Conservation (phyloP, 2,888 invertebrate genomes). For the Pheosia gnoma region DNA sequence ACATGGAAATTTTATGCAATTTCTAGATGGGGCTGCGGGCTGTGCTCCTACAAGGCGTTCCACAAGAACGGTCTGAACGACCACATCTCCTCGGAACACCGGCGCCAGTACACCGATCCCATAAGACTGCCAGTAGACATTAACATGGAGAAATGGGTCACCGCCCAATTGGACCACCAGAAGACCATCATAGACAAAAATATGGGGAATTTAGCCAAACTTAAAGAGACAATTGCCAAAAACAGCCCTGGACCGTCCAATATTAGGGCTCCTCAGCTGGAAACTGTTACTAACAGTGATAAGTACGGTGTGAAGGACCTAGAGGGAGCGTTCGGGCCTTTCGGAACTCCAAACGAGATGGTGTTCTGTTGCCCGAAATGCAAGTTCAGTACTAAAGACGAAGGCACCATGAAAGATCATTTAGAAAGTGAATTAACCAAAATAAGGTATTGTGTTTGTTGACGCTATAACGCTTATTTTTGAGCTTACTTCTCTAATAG, state of each 20-base stretch:
- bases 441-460: conserved; percentile 57
- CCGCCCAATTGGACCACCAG: conserved; percentile 61
- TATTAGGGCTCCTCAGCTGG: neutral
- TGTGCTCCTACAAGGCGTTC: conserved; percentile 84
- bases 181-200: conserved; percentile 50
- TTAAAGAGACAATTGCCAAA: conserved; percentile 45
- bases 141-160: conserved; percentile 82
- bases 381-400: conserved; percentile 45
- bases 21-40: conserved; percentile 84
- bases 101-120: conserved; percentile 54
- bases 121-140: conserved; percentile 67
- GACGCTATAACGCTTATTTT: neutral
- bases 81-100: conserved; percentile 81
- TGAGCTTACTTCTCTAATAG: too few species aligned
- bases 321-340: conserved; percentile 59
- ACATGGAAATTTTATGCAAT: neutral
- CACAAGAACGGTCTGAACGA: conserved; percentile 80
- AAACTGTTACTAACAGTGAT: neutral
- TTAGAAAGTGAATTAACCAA: conserved; percentile 69
- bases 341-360: conserved; percentile 51
- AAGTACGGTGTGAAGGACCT: conserved; percentile 45
- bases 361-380: conserved; percentile 71
- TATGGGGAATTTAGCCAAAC: conserved; percentile 53
- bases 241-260: conserved; percentile 19
- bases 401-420: conserved; percentile 60